Percentiles rank a stretch among this genome's conserved stretches.
These are phyloP conservation scores for Loriculus beryllinus DNA, from an alignment of 2,797 vertebrate genomes.

Conservation along the genomic window DNA sequence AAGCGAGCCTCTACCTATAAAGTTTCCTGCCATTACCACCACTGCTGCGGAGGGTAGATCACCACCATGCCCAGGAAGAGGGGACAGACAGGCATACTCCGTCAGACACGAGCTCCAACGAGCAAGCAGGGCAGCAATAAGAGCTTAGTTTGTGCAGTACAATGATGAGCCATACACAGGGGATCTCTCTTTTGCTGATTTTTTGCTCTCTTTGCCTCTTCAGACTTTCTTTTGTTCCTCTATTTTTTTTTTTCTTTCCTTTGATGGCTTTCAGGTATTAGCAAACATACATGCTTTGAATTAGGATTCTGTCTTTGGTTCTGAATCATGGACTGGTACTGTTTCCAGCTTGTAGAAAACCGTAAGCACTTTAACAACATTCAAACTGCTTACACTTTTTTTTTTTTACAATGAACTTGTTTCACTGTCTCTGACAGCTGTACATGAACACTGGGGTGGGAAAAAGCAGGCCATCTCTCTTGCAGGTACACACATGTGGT, in stretches of 20 bases:
- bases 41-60: background rate
- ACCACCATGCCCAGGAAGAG: accelerated
- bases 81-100: background rate
- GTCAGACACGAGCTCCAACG: accelerated
- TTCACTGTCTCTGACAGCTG: background rate
- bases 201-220: background rate
- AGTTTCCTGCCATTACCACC: background rate
- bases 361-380: background rate
- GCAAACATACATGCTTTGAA: background rate
- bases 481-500: background rate
- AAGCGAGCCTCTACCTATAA: background rate
- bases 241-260: background rate
- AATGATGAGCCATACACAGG: accelerated
- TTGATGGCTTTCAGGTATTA: background rate
- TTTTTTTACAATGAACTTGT: background rate
- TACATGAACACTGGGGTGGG: background rate
- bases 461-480: background rate
- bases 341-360: background rate
- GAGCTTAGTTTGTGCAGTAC: background rate
- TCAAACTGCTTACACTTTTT: background rate
- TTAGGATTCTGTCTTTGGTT: background rate
- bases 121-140: accelerated
- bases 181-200: background rate
- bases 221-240: background rate
- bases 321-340: background rate